Base-by-base conservation (phyloP, 2,113 vertebrate genomes). In the Lates calcarifer region DNA sequence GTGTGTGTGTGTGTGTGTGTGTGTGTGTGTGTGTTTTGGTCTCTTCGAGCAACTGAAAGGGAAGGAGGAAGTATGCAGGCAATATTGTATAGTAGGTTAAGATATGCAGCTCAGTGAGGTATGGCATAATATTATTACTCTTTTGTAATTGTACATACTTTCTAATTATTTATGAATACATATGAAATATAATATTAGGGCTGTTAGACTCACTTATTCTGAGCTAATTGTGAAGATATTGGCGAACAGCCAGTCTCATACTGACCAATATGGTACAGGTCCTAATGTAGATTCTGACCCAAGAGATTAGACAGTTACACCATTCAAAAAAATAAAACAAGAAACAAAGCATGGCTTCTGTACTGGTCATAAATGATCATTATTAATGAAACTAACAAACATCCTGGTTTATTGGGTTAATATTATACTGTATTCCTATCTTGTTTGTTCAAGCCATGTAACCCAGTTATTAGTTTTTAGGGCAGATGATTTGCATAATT, bases 371-470 rank as follows among this genome's bases (percentile, higher is more conserved):
- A 33, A 3, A 35, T 55, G 24, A 74, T 29, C 4, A 39, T 55
- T 29, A 74, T 29, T 7, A 39, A 58, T 11, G 28, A 58, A 15
- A 29, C 0, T 31, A 18, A 58, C n/a, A 22, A 24, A 24, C 15
- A 51, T 47, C 7, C 62, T 37, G 4, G 13, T 70, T 41, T 66
- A 29, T 26, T 24, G 7, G 17, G 66, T 73, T 29, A 63, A 1
- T 17, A 47, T 31, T 22, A 18, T 3, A 12, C n/a, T 28, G 37
- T 17, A 0, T 24, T 68, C 18, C 15, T 53, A 6, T 51, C 5
- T 71, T 82, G 20, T 84, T 87, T 83, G 47, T 84, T 67, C 3
- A 55, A 69, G 53, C 20, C 29, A 20, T 51, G 12, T 35, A 43
- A 20, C 31, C 49, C 61, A 43, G 39, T 60, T 57, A 20, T 24